Percentiles rank a stretch among this genome's conserved stretches.
Evolutionary conservation across 2,113 vertebrate genomes (phyloP).

Genomic region (Nycticebus coucang): DNA sequence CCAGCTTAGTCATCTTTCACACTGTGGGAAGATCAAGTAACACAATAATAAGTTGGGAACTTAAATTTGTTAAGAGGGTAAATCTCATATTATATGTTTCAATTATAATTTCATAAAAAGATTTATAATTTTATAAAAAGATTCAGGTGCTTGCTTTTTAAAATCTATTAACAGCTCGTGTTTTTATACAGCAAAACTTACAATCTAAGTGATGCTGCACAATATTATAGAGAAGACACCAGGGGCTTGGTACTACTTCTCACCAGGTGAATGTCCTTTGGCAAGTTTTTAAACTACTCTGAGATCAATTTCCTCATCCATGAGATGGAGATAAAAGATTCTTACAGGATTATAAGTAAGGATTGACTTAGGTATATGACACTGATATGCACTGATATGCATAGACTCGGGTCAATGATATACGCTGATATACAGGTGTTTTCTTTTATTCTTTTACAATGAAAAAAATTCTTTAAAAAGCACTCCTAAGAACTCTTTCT

Average conservation of each 20-base stretch:
- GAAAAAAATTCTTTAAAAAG: neutral
- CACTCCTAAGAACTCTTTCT: conserved; percentile 47
- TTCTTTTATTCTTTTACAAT: too few relatives aligned
- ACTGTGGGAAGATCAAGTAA: neutral
- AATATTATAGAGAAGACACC: neutral
- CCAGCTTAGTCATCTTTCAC: neutral
- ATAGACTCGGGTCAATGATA: neutral
- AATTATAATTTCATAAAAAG: neutral
- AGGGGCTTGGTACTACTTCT: neutral
- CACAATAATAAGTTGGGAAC: neutral
- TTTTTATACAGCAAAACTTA: neutral
- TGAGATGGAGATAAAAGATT: neutral
- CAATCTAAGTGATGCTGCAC: neutral
- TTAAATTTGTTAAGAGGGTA: neutral
- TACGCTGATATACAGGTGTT: neutral
- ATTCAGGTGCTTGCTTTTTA: neutral
- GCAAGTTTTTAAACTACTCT: neutral
- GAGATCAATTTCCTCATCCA: neutral
- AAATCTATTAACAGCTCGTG: neutral
- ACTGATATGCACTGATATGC: neutral
- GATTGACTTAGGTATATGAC: neutral
- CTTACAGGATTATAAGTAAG: neutral
- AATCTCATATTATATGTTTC: neutral
- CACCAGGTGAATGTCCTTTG: neutral
- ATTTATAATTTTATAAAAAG: too few relatives aligned